These are phyloP conservation scores for Sinohyriopsis cumingii DNA, from an alignment of 2,888 invertebrate species.

Conservation along the genomic window DNA sequence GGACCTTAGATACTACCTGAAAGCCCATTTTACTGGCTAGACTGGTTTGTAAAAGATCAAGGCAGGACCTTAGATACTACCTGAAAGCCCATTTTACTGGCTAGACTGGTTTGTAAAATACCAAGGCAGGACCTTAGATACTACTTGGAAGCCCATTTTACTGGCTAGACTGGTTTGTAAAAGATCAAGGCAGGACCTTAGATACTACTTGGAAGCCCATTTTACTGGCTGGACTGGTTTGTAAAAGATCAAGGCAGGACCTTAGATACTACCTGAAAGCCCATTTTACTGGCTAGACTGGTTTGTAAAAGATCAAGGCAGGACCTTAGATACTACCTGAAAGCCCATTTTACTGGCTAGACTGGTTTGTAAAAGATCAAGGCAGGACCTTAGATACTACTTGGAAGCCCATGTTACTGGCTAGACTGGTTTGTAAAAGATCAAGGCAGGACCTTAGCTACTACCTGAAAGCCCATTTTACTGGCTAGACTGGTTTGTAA, in stretches of 20 bases:
- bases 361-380: no score
- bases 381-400: no score
- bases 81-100: no score
- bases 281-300: slow-evolving; percentile 3
- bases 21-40: slow-evolving; percentile 1
- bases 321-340: neutral
- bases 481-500: no score
- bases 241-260: no score
- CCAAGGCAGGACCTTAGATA: no score
- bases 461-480: neutral
- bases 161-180: slow-evolving; percentile 7
- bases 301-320: slow-evolving; percentile 4
- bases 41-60: slow-evolving; percentile 3
- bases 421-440: slow-evolving; percentile 7
- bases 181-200: neutral
- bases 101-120: no score
- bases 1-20: neutral
- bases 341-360: neutral
- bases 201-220: neutral
- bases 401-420: neutral
- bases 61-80: no score
- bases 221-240: no score
- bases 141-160: neutral
- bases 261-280: no score
- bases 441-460: neutral